Base-by-base conservation (phyloP, 2,113 vertebrate genomes). In the Orycteropus afer region DNA sequence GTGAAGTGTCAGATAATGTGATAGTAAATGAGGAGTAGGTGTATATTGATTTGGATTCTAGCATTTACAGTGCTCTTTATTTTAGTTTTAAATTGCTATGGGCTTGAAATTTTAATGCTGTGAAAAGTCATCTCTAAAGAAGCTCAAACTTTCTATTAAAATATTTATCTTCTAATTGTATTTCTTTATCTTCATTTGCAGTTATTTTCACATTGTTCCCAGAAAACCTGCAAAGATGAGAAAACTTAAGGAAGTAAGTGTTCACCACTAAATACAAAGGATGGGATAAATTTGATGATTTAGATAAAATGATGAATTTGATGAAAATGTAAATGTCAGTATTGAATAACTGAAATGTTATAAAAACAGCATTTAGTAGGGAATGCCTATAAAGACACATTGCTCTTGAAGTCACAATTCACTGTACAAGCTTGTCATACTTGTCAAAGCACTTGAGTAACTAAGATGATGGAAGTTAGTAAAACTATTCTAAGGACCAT, bases 171-270 rank as follows among this genome's bases (percentile, higher is more conserved):
- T 95, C 86, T 95, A 88, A 91, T 86, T 55, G 1, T 37, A 11
- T 32, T 91, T 37, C 86, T 83, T 92, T 90, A 95, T 85, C 55
- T 86, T 96, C 53, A 93, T 67, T 93, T 97, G 59, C 96, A 99
- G 98, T 92, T 99, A 98, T 89, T 94, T 51, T 96, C 97, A 98
- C 55, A 99, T 97, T 96, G 92, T 97, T 95, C 95, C 97, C 95
- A 98, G 98, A 97, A 99, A 98, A 96, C 98, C 98, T 84, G 34
- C 96, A 51, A 98, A 95, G 85, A 98, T 98, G 98, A 98, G 96
- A 86, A 98, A 92, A 89, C 73, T 96, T 81, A 97, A 98, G 74
- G 97, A 61, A 94, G 97, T 98, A 98, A 98, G 97, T 98, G 32
- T 96, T 96, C 78, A 71, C 90, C 85, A 95, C 91, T 86, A 71